Percentiles rank a stretch among this genome's conserved stretches.
phyloP scores from a whole-genome alignment of 2,888 invertebrate species.

The Rhimphoctona megacephalus region DNA sequence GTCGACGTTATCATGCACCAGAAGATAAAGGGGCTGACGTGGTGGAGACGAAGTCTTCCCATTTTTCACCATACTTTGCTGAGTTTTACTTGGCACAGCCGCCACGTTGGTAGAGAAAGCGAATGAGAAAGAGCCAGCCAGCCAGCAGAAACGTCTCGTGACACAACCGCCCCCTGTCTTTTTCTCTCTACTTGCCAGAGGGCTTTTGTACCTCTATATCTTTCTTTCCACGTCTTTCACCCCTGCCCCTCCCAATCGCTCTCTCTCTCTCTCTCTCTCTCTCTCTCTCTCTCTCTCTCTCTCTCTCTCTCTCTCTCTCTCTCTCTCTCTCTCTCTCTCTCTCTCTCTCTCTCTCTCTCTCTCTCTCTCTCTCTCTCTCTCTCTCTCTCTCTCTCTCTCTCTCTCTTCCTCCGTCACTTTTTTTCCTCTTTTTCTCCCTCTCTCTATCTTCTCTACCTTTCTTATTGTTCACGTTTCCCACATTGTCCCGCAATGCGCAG shows the following conservation, averaged over 20 bases:
- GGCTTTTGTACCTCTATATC: slow-evolving; percentile 60
- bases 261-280: slow-evolving; percentile 13
- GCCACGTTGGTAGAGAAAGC: slow-evolving; percentile 36
- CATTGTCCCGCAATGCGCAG: slow-evolving; percentile 72
- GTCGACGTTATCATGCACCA: slow-evolving; percentile 82
- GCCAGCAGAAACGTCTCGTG: slow-evolving; percentile 67
- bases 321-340: slow-evolving; percentile 45
- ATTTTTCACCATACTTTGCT: slow-evolving; percentile 81
- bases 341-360: slow-evolving; percentile 52
- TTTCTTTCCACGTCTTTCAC: slow-evolving; percentile 22
- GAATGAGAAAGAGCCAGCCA: slow-evolving; percentile 44
- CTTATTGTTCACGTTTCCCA: slow-evolving; percentile 73
- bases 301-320: slow-evolving; percentile 10
- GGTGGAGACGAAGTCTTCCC: slow-evolving; percentile 80
- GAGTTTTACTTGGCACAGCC: slow-evolving; percentile 82
- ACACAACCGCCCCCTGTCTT: slow-evolving; percentile 58
- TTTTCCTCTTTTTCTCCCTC: background rate
- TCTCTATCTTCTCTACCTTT: slow-evolving; percentile 45
- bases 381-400: slow-evolving; percentile 22
- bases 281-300: background rate
- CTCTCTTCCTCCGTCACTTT: slow-evolving; percentile 1
- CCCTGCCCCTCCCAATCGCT: background rate
- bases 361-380: slow-evolving; percentile 12
- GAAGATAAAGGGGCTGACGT: slow-evolving; percentile 83
- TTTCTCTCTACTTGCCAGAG: slow-evolving; percentile 55